Conservation (phyloP, 1,140 invertebrate species). For the Melipona quadrifasciata region DNA sequence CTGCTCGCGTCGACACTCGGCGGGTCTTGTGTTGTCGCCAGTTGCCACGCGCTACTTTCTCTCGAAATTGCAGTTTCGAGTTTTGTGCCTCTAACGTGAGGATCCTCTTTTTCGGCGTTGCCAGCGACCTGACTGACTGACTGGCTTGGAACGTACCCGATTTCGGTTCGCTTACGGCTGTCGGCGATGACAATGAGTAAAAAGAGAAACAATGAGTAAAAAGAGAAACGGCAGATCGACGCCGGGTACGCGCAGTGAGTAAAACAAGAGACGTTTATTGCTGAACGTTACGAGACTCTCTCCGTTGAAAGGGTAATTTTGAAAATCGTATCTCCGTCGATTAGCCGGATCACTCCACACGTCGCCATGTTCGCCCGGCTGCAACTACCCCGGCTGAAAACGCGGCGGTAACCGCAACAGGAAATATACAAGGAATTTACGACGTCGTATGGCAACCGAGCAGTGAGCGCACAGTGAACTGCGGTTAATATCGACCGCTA, state of each 20-base stretch:
- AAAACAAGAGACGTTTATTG: slow-evolving; percentile 19
- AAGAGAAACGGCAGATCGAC: not conserved
- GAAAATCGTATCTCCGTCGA: slow-evolving; percentile 54
- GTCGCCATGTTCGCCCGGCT: slow-evolving; percentile 54
- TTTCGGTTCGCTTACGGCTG: too few species aligned
- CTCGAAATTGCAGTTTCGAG: not conserved
- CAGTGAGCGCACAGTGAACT: slow-evolving; percentile 47
- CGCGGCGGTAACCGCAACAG: slow-evolving; percentile 64
- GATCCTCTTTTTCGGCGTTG: too few species aligned
- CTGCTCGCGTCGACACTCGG: too few species aligned
- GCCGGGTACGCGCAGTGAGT: not conserved
- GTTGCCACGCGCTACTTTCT: slow-evolving; percentile 33
- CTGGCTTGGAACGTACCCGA: not conserved
- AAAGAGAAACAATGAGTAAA: not conserved
- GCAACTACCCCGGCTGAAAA: slow-evolving; percentile 49
- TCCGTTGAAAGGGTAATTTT: slow-evolving; percentile 59
- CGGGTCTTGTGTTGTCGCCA: not conserved
- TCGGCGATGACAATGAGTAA: not conserved
- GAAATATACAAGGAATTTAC: slow-evolving; percentile 68
- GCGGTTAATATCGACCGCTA: slow-evolving; percentile 58
- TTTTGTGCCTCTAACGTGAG: not conserved
- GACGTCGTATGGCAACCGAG: slow-evolving; percentile 60
- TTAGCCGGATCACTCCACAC: slow-evolving; percentile 59
- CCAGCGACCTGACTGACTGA: too few species aligned
- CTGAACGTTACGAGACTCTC: slow-evolving; percentile 48